Base-by-base conservation (phyloP, 1,140 invertebrate species). In the Vanessa tameamea region DNA sequence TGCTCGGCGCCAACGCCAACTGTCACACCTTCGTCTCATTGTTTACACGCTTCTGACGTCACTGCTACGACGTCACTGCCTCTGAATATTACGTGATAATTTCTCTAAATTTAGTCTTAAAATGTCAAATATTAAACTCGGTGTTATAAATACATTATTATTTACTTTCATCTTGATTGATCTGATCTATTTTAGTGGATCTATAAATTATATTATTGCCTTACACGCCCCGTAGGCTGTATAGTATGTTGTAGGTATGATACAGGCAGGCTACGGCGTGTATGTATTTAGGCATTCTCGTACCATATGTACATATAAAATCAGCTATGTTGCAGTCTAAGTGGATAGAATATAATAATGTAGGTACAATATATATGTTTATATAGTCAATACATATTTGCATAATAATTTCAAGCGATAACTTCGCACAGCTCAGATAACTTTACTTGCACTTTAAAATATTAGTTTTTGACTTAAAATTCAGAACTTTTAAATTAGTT, bases 401-500 rank as follows among this genome's bases (percentile, higher is more conserved):
- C 59, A 57, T 69, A 69, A 69, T 74, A 47, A 67, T 63, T 61
- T 23, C 59, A 55, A 37, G 61, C 50, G 50, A 55, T 31, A 74
- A 74, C 47, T 73, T 73, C 55, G 37, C 16, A 55, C 53, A 64
- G 64, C 59, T 59, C 23, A 55, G 55, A 47, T 37, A 43, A 74
- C 43, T 50, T 64, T 55, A 37, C 57, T 48, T 74, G 72, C 72
- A 48, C 66, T 74, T 61, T 74, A 74, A 74, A 74, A 74, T 74
- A 69, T 67, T 74, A 74, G 72, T 74, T 74, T 67, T 53, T 55
- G 47, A 23, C 47, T 71, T 64, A 53, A 71, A 64, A 64, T 53
- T 69, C 61, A 14, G 23, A 74, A 74, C 48, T 74, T 74, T 74
- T 48, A 69, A 74, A 74, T 74, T 74, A 74, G 72, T 74, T 74